Evolutionary conservation across 2,888 invertebrate genomes (phyloP).

Genomic region (Microctonus aethiopoides): DNA sequence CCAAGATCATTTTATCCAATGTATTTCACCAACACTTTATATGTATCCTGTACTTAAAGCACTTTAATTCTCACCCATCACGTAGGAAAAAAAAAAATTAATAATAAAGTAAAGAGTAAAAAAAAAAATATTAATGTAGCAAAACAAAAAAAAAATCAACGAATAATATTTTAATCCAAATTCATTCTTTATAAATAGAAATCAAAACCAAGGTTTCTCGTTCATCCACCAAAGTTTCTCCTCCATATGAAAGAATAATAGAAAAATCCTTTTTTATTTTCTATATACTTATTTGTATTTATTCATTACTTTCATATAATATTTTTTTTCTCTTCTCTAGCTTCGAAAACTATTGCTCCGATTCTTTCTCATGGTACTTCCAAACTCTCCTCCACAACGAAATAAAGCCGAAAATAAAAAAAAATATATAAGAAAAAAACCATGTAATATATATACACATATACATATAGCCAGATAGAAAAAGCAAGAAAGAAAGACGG

Average conservation of each 20-base stretch:
- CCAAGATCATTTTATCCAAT: not conserved
- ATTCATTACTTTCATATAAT: not conserved
- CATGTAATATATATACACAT: slow-evolving; percentile 3
- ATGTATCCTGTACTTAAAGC: not conserved
- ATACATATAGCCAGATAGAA: slow-evolving; percentile 1
- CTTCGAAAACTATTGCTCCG: slow-evolving; percentile 20
- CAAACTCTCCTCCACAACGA: slow-evolving; percentile 1
- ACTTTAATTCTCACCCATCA: not conserved
- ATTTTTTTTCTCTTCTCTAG: not conserved
- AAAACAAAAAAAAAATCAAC: too few species aligned
- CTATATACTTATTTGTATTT: not conserved
- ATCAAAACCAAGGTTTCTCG: not conserved
- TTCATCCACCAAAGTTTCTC: not conserved
- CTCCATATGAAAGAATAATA: not conserved
- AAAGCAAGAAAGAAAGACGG: slow-evolving; percentile 17
- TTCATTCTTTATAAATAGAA: not conserved
- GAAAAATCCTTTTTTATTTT: not conserved
- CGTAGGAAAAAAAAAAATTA: not conserved
- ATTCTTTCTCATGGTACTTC: slow-evolving; percentile 22
- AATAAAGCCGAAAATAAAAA: too few species aligned
- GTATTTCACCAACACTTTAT: slow-evolving; percentile 12
- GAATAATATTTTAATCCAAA: not conserved
- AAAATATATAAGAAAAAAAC: not conserved
- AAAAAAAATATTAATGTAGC: not conserved
- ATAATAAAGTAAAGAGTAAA: not conserved